Evolutionary conservation across 2,797 vertebrate species (phyloP), one percentile per base, ranked within the genome.

Genomic region (Psittacula derbiana): DNA sequence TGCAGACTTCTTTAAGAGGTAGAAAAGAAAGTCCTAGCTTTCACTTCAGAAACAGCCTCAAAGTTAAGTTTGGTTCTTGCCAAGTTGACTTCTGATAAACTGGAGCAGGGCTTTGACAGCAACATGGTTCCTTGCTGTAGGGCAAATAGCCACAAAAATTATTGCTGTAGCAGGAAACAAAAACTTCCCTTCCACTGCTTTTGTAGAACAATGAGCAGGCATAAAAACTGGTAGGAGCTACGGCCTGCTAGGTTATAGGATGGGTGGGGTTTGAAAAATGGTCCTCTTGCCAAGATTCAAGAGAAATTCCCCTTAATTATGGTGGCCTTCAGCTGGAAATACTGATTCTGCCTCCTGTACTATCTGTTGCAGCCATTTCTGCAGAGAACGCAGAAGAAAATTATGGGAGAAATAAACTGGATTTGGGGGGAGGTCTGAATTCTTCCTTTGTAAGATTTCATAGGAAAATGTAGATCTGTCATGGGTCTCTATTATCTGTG

Each of bases 121-220:
- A 84, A 21, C 80, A 73, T 28, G 65, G n/a, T 86, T 52, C 64
- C 60, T 83, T 44, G 43, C 47, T 62, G 3, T 40, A 23, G 84
- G 95, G 92, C 92, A 96, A 85, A 90, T 71, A 76, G 80, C 93
- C 92, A 94, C 80, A 73, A 60, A 90, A 93, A 62, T 66, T 70
- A 53, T 18, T 93, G 70, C 82, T 70, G 14, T 44, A 90, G 57
- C 87, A 95, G 90, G 92, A 96, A 96, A 55, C 72, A 90, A 90
- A 88, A 75, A 33, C 73, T 87, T 60, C 70, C 87, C 73, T 94
- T 84, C 73, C 76, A 93, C 80, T 58, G 38, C 62, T 94, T 92
- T 86, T 86, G 46, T 55, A 94, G 76, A 96, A 94, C 95, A 96
- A 95, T 94, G 52, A 88, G 27, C 30, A 91, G 57, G 50, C 82